phyloP scores from a whole-genome alignment of 2,888 invertebrate genomes.

The Fragum sueziense region DNA sequence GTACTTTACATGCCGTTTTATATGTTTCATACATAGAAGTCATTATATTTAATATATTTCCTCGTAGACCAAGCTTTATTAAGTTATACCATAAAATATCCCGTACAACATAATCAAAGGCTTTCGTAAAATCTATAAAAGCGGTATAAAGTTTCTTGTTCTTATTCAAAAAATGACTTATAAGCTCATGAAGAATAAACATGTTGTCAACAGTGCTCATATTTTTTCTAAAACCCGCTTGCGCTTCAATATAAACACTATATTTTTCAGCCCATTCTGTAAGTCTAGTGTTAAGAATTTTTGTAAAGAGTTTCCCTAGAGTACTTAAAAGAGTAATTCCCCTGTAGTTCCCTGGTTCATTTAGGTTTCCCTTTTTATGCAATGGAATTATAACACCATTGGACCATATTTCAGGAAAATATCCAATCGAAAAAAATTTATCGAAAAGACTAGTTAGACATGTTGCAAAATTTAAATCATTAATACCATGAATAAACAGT shows the following conservation, averaged over 20 bases:
- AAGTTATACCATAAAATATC: slow-evolving; percentile 15
- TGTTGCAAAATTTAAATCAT: not conserved
- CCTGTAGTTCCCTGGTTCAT: slow-evolving; percentile 11
- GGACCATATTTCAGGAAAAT: slow-evolving; percentile 23
- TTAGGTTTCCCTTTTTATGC: slow-evolving; percentile 20
- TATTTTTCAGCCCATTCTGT: slow-evolving; percentile 17
- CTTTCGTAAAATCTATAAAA: slow-evolving; percentile 25
- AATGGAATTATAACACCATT: slow-evolving; percentile 24
- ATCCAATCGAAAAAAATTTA: slow-evolving; percentile 7
- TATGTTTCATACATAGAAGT: not conserved
- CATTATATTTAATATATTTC: not conserved
- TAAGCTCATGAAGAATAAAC: not conserved
- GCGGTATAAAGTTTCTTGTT: slow-evolving; percentile 2
- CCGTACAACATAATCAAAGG: slow-evolving; percentile 17
- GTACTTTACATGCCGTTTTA: not conserved
- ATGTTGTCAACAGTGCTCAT: slow-evolving; percentile 25
- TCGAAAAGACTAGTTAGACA: slow-evolving; percentile 14
- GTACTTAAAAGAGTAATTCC: slow-evolving; percentile 24
- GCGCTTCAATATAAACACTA: slow-evolving; percentile 13
- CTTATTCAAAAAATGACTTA: slow-evolving; percentile 18
- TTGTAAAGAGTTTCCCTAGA: slow-evolving; percentile 17
- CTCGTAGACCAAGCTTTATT: not conserved
- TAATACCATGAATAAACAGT: slow-evolving; percentile 10
- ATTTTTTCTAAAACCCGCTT: slow-evolving; percentile 10
- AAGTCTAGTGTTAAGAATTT: slow-evolving; percentile 9